These are phyloP conservation scores for Drosophila gunungcola DNA, from an alignment of 1,140 invertebrate species.

Conservation along the genomic window DNA sequence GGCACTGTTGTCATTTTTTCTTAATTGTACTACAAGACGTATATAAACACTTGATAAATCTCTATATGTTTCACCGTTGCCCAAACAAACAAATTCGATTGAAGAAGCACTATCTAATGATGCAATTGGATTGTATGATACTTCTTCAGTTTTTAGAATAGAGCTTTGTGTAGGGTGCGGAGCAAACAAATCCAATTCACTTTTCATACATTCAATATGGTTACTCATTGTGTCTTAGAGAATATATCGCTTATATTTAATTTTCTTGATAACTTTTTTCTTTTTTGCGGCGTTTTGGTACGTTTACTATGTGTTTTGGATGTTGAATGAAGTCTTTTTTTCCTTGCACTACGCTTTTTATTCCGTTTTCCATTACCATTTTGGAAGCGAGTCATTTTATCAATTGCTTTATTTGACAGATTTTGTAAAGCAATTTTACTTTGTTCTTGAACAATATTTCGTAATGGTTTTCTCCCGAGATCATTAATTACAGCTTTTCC, in stretches of 20 bases:
- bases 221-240: conserved; percentile 3
- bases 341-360: background rate
- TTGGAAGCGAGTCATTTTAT: background rate
- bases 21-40: too few relatives aligned
- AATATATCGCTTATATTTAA: background rate
- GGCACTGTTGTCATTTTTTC: too few relatives aligned
- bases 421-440: background rate
- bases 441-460: background rate
- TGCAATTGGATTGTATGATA: conserved; percentile 8
- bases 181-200: conserved; percentile 3
- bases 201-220: conserved; percentile 1
- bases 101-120: conserved; percentile 4
- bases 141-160: conserved; percentile 1
- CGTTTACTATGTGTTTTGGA: background rate
- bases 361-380: background rate
- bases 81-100: too few relatives aligned
- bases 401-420: background rate
- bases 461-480: background rate
- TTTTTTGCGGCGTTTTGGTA: background rate
- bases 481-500: background rate
- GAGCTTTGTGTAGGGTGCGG: background rate
- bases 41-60: too few relatives aligned
- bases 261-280: background rate
- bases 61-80: too few relatives aligned
- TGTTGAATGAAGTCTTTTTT: background rate